Evolutionary conservation across 2,113 vertebrate genomes (phyloP).

Genomic region (Caretta caretta): DNA sequence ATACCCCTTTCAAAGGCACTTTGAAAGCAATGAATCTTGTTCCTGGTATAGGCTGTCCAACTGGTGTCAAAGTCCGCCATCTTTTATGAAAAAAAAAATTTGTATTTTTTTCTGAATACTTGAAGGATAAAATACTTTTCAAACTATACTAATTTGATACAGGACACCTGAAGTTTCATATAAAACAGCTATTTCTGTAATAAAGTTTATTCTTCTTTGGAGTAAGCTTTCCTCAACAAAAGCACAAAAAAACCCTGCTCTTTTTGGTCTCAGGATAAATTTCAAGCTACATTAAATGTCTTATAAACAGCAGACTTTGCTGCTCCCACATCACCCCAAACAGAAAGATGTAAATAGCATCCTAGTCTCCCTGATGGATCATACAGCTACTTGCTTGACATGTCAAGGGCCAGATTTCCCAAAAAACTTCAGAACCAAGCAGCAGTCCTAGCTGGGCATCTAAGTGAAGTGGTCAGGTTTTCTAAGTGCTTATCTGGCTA

Average conservation of each 20-base stretch:
- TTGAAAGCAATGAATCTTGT: conserved; percentile 81
- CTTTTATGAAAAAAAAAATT: conserved; percentile 60
- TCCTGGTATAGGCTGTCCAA: conserved; percentile 77
- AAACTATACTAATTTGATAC: background rate
- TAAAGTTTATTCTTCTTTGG: rapidly evolving
- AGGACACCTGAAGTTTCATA: rapidly evolving
- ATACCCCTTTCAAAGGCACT: conserved; percentile 81
- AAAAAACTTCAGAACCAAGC: background rate
- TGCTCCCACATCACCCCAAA: background rate
- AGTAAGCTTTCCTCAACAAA: background rate
- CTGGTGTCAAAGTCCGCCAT: conserved; percentile 76
- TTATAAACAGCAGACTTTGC: background rate
- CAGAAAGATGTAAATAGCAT: background rate
- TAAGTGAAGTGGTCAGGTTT: background rate
- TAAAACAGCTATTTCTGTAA: background rate
- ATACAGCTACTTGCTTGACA: background rate
- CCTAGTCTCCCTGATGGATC: background rate
- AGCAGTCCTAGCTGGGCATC: background rate
- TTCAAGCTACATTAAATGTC: background rate
- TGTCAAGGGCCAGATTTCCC: background rate
- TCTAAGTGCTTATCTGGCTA: background rate
- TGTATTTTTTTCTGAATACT: background rate
- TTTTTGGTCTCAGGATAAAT: background rate
- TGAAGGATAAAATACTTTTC: background rate
- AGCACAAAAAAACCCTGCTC: background rate